These are phyloP conservation scores for Chesias legatella DNA, from an alignment of 2,888 invertebrate genomes.

Conservation along the genomic window DNA sequence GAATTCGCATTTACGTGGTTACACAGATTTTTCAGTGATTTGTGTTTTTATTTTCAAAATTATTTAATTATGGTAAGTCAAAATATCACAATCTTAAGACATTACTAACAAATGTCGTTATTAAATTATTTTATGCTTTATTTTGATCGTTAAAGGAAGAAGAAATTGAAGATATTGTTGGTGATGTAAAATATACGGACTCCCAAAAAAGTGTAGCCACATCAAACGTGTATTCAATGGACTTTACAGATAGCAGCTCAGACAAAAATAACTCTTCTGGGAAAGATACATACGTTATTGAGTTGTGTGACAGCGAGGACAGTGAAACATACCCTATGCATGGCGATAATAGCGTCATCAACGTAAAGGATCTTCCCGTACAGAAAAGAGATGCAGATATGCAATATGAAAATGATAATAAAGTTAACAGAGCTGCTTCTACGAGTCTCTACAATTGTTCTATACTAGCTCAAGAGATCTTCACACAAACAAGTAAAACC, in stretches of 20 bases:
- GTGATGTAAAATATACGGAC: conserved; percentile 57
- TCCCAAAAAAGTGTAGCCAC: conserved; percentile 70
- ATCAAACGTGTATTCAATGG: conserved; percentile 58
- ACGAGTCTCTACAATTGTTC: conserved; percentile 38
- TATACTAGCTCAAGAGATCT: conserved; percentile 55
- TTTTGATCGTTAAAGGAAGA: conserved; percentile 48
- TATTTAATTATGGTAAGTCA: conserved; percentile 58
- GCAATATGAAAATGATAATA: conserved; percentile 26
- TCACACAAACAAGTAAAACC: conserved; percentile 81
- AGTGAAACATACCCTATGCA: conserved; percentile 48
- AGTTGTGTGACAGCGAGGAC: conserved; percentile 56
- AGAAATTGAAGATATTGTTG: conserved; percentile 62
- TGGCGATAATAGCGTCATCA: conserved; percentile 35
- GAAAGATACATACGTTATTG: conserved; percentile 65
- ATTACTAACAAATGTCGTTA: too few species aligned
- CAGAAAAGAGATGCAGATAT: conserved; percentile 26
- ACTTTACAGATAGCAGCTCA: conserved; percentile 64
- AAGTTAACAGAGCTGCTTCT: conserved; percentile 30
- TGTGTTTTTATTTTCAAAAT: conserved; percentile 64
- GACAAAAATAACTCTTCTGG: conserved; percentile 64
- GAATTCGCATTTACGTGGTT: conserved; percentile 45
- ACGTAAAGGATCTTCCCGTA: conserved; percentile 30
- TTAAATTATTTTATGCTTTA: background rate
- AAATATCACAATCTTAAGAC: background rate
- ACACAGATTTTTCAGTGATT: conserved; percentile 42